These are phyloP conservation scores for Macrobrachium rosenbergii DNA, from an alignment of 1,140 invertebrate species.

Conservation along the genomic window DNA sequence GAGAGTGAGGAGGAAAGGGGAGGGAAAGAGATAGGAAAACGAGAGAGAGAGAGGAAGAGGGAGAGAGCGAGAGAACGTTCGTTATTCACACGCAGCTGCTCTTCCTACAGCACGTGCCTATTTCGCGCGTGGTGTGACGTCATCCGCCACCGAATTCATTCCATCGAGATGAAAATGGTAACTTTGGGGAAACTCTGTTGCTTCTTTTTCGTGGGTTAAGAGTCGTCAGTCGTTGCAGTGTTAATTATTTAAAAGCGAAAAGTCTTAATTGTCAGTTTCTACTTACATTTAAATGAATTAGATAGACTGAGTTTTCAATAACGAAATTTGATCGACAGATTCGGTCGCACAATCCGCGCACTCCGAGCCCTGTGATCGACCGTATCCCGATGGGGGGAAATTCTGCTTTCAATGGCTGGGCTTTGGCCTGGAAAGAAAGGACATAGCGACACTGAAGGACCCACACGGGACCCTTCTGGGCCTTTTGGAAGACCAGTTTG, in stretches of 20 bases:
- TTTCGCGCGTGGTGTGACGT: constrained; percentile 24
- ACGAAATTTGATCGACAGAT: not conserved
- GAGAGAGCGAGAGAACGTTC: not conserved
- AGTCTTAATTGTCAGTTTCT: too few species aligned
- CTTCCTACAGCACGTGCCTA: not conserved
- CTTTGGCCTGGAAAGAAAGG: not conserved
- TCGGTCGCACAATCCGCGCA: not conserved
- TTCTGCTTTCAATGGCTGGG: constrained; percentile 8
- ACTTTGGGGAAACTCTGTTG: too few species aligned
- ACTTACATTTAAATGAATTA: too few species aligned
- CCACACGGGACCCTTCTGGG: too few species aligned
- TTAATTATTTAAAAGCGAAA: too few species aligned
- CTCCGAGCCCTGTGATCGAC: not conserved
- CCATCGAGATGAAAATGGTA: too few species aligned
- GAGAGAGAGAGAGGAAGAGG: too few species aligned
- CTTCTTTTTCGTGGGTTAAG: too few species aligned
- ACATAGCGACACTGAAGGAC: not conserved
- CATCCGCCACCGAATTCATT: not conserved
- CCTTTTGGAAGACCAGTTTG: too few species aligned
- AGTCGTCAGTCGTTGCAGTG: too few species aligned
- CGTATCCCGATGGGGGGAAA: constrained; percentile 6
- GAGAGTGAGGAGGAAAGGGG: not conserved
- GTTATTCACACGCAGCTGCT: constrained; percentile 21
- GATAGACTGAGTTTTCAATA: not conserved
- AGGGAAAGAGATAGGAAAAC: too few species aligned